Conservation (phyloP, 2,888 invertebrate genomes). For the Branchipolynoe longqiensis region DNA sequence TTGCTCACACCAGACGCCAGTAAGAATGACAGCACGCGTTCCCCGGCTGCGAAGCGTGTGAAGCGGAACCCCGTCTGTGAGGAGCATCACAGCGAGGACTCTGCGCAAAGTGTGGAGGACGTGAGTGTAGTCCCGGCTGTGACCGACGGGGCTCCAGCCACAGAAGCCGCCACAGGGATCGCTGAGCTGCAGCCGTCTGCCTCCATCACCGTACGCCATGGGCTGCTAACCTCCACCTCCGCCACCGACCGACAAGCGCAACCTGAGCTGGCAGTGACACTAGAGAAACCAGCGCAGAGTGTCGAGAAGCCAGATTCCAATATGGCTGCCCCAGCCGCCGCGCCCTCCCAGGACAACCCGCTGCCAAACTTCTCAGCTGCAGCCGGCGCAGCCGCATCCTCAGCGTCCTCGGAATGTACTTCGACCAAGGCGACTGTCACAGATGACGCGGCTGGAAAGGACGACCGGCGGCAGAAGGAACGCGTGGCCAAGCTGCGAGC, state of each 20-base stretch:
- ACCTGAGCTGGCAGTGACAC: no score
- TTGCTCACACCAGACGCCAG: neutral
- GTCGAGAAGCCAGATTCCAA: neutral
- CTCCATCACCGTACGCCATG: no score
- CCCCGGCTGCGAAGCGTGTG: constrained; percentile 28
- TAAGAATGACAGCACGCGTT: constrained; percentile 19
- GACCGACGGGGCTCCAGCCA: neutral
- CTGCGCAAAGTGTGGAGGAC: constrained; percentile 19
- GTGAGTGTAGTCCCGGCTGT: neutral
- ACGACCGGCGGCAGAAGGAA: neutral
- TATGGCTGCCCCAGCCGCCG: neutral
- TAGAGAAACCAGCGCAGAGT: neutral
- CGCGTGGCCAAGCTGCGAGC: constrained; percentile 70
- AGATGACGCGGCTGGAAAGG: neutral
- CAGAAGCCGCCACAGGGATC: neutral
- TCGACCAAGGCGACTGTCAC: neutral
- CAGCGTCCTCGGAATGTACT: neutral
- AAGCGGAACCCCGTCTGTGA: constrained; percentile 20
- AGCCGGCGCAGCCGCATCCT: neutral
- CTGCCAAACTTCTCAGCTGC: neutral
- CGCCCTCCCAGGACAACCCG: neutral
- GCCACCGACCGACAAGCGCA: neutral
- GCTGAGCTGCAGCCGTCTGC: neutral
- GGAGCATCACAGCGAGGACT: constrained; percentile 36
- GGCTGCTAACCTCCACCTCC: neutral